phyloP scores from a whole-genome alignment of 2,797 vertebrate species.

The Danio aesculapii region DNA sequence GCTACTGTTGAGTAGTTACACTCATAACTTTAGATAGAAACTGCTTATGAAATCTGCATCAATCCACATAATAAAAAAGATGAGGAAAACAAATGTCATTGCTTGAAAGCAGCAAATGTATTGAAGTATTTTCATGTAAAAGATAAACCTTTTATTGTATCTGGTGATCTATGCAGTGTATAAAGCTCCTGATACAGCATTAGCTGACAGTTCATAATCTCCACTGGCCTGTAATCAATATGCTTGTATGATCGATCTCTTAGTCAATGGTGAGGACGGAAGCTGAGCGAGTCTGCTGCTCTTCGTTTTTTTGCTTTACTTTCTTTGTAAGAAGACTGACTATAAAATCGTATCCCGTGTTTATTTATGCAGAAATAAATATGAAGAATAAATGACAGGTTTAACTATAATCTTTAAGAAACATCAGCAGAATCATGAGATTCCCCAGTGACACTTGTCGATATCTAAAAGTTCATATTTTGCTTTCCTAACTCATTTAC shows the following conservation, averaged over 20 bases:
- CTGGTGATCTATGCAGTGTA: background rate
- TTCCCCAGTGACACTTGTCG: background rate
- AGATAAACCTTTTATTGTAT: too few relatives aligned
- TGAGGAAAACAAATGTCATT: too few relatives aligned
- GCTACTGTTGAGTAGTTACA: too few relatives aligned
- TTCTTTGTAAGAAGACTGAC: constrained; percentile 1
- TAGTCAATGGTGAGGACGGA: background rate
- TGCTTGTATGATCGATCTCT: constrained; percentile 7
- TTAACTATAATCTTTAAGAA: background rate
- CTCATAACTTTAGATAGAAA: too few relatives aligned
- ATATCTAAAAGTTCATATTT: constrained; percentile 14
- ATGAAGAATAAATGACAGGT: background rate
- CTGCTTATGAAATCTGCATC: too few relatives aligned
- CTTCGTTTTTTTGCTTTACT: background rate
- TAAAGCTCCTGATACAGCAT: background rate
- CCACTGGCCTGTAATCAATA: constrained; percentile 13
- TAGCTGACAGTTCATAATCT: constrained; percentile 3
- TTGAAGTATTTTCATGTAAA: background rate
- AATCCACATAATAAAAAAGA: too few relatives aligned
- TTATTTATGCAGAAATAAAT: background rate
- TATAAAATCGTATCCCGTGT: background rate
- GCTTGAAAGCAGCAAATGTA: too few relatives aligned
- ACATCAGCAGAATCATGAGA: background rate
- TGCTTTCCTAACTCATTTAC: background rate
- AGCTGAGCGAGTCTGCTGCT: background rate